phyloP scores from a whole-genome alignment of 2,888 invertebrate genomes.

The Agelastica alni region DNA sequence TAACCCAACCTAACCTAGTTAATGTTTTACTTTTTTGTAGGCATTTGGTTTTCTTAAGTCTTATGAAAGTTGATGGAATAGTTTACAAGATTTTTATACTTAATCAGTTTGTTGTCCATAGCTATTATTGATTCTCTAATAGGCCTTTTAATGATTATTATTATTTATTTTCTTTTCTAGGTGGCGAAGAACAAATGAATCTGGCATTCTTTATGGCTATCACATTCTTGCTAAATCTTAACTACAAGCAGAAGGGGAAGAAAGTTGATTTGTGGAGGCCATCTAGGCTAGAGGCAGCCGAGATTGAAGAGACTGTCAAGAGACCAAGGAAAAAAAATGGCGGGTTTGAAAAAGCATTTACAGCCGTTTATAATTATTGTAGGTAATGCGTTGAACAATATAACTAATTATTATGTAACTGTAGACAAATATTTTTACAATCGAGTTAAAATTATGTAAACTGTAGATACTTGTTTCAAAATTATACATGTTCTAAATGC shows the following conservation, averaged over 20 bases:
- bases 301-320: constrained; percentile 10
- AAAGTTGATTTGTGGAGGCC: constrained; percentile 8
- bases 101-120: too few relatives aligned
- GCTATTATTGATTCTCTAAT: too few relatives aligned
- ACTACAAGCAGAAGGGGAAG: constrained; percentile 1
- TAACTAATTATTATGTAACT: constrained; percentile 8
- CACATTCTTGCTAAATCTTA: neutral
- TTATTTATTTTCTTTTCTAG: neutral
- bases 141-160: neutral
- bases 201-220: neutral
- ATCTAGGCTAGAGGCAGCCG: constrained; percentile 10
- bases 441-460: constrained; percentile 6
- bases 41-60: too few relatives aligned
- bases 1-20: too few relatives aligned
- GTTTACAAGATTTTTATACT: too few relatives aligned
- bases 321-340: constrained; percentile 12
- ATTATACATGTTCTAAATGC: constrained; percentile 15
- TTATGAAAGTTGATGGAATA: too few relatives aligned
- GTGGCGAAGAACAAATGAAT: too few relatives aligned
- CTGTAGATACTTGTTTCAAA: constrained; percentile 16
- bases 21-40: too few relatives aligned
- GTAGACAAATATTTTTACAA: constrained; percentile 14
- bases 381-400: constrained; percentile 7
- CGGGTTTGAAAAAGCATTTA: constrained; percentile 12
- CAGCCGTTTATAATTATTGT: constrained; percentile 9